phyloP scores from a whole-genome alignment of 1,140 invertebrate species.

The Diploscapter pachys region DNA sequence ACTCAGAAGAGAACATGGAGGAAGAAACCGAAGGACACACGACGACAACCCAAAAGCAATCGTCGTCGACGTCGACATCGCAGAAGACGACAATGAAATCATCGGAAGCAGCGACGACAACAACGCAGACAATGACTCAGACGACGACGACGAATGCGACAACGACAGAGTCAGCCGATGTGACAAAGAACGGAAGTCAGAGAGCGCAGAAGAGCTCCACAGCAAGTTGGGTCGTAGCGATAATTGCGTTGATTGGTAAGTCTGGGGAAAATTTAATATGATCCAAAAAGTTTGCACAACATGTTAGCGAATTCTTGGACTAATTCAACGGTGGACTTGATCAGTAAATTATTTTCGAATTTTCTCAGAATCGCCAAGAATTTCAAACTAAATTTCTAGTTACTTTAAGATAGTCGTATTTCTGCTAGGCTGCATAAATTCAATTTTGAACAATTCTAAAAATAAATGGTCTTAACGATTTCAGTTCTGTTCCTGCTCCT shows the following conservation, averaged over 20 bases:
- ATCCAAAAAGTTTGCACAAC: no score
- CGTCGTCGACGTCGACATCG: not conserved
- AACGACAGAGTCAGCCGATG: constrained; percentile 4
- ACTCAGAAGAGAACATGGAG: constrained; percentile 17
- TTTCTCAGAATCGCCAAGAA: no score
- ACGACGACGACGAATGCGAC: not conserved
- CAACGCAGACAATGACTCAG: not conserved
- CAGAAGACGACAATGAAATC: no score
- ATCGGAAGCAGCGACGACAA: not conserved
- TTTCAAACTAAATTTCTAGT: no score
- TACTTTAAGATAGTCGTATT: no score
- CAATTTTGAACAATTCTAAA: no score
- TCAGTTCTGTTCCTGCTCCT: constrained; percentile 42
- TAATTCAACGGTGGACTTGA: no score
- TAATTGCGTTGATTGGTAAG: constrained; percentile 29
- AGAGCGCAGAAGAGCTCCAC: constrained; percentile 19
- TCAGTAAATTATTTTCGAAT: no score
- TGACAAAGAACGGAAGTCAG: constrained; percentile 9
- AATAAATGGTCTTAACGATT: not conserved
- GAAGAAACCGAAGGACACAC: constrained; percentile 15
- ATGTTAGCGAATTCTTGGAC: no score
- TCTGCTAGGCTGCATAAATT: no score
- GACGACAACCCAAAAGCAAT: constrained; percentile 6
- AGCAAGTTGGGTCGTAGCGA: constrained; percentile 32
- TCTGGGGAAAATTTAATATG: no score